phyloP scores from a whole-genome alignment of 2,797 vertebrate species.

The Morelia viridis region DNA sequence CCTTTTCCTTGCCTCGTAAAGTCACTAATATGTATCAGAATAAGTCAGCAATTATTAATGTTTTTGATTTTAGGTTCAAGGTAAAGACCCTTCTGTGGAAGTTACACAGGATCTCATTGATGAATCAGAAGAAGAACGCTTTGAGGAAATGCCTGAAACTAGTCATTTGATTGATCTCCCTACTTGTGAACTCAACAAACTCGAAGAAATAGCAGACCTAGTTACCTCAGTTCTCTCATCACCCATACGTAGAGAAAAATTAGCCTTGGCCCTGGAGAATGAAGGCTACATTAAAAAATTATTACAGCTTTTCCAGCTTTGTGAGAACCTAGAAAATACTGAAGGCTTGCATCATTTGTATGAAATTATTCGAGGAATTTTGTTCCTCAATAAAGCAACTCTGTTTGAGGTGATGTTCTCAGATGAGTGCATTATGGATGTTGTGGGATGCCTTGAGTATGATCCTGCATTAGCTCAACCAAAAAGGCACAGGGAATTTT shows the following conservation, averaged over 20 bases:
- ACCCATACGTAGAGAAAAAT: constrained; percentile 95
- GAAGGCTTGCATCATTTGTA: constrained; percentile 97
- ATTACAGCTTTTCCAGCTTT: constrained; percentile 93
- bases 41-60: constrained; percentile 39
- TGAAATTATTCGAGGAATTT: constrained; percentile 94
- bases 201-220: constrained; percentile 98
- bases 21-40: constrained; percentile 16
- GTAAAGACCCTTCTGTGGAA: constrained; percentile 96
- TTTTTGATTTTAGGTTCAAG: constrained; percentile 85
- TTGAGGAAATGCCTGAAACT: constrained; percentile 96
- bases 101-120: constrained; percentile 97
- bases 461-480: constrained; percentile 96
- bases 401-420: constrained; percentile 99
- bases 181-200: constrained; percentile 88
- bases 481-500: constrained; percentile 94
- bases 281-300: constrained; percentile 98
- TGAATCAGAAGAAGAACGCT: constrained; percentile 97
- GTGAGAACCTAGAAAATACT: constrained; percentile 93
- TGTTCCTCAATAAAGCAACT: constrained; percentile 98
- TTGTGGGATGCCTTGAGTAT: constrained; percentile 97
- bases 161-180: constrained; percentile 95
- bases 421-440: constrained; percentile 99
- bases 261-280: constrained; percentile 93
- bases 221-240: constrained; percentile 97
- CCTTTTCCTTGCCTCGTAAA: neutral